Base-by-base conservation (phyloP, 1,140 invertebrate species). In the Drosophila cardini region DNA sequence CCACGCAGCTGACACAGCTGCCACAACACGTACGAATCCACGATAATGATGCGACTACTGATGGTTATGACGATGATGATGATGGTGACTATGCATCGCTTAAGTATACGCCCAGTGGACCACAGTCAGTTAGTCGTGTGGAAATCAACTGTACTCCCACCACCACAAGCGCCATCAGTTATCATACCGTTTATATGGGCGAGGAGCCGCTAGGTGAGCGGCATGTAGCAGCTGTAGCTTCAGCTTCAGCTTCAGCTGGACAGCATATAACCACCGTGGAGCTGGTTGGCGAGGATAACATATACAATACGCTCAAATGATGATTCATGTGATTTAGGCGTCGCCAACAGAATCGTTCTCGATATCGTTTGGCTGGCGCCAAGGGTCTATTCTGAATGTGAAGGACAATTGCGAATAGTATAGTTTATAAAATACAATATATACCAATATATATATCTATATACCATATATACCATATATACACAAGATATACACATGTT, bases 301-400 rank as follows among this genome's bases (percentile, higher is more conserved):
- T 91, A 73, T 91, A 91, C 72, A 91, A 91, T 85, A 91, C 90
- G 78, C 84, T 91, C 77, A 91, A 91, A 91, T 91, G 90, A 91
- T 91, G 90, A 91, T 76, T 91, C 69, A 82, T 91, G 90, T 91
- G 90, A 91, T 91, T 91, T 76, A 81, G 90, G 76, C 84, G 83
- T 62, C 80, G 80, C 64, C 86, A 48, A 26, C 21, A 26, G 21
- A 26, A 26, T 48, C 45, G 15, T 8, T 43, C 15, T 58, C 82
- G 81, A 73, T 78, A 78, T 61, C 90, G 85, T 69, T 80, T 90
- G 56, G 80, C 87, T 78, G 80, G 80, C 70, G 84, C 77, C 74
- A 84, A 84, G 53, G 84, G 85, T 46, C 68, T 89, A 62, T 84
- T 84, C 73, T 89, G 79, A 60, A 50, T 74, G 60, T 42, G 48